These are phyloP conservation scores for Habroteleia sp. DNA, from an alignment of 2,888 invertebrate genomes.

Conservation along the genomic window DNA sequence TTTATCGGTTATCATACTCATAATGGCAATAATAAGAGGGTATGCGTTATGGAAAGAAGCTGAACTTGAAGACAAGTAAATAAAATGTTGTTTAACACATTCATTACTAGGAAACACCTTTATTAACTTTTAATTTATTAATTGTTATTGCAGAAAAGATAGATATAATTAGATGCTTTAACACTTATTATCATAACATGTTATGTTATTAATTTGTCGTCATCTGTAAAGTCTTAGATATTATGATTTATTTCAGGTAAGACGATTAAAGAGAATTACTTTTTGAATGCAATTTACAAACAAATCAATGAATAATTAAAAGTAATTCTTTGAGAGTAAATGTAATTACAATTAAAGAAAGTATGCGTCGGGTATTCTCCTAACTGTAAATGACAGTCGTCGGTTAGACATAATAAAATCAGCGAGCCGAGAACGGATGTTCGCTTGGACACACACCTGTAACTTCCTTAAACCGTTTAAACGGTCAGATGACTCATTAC, in stretches of 20 bases:
- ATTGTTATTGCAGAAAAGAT: slow-evolving; percentile 52
- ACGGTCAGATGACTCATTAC: slow-evolving; percentile 34
- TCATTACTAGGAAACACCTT: no score
- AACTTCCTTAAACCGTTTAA: slow-evolving; percentile 52
- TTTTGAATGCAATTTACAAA: not conserved
- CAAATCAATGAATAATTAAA: slow-evolving; percentile 34
- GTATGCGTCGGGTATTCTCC: not conserved
- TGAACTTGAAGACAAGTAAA: slow-evolving; percentile 61
- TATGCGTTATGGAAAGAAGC: slow-evolving; percentile 59
- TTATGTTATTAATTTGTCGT: slow-evolving; percentile 17
- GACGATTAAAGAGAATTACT: slow-evolving; percentile 12
- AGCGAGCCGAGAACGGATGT: slow-evolving; percentile 57
- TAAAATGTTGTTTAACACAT: not conserved
- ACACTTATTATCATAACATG: slow-evolving; percentile 14
- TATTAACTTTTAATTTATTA: slow-evolving; percentile 15
- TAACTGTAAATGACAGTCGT: slow-evolving; percentile 36
- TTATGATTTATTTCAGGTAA: slow-evolving; percentile 34
- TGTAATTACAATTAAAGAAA: slow-evolving; percentile 20
- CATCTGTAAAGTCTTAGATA: slow-evolving; percentile 24
- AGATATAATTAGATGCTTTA: slow-evolving; percentile 42
- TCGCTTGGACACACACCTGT: slow-evolving; percentile 63
- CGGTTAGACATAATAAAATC: slow-evolving; percentile 43
- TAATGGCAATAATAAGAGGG: slow-evolving; percentile 59
- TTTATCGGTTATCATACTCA: slow-evolving; percentile 54
- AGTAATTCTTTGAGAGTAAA: not conserved